Percentiles rank a stretch among this genome's conserved stretches.
Evolutionary conservation across 2,113 vertebrate genomes (phyloP).

Genomic region (Mugil cephalus): DNA sequence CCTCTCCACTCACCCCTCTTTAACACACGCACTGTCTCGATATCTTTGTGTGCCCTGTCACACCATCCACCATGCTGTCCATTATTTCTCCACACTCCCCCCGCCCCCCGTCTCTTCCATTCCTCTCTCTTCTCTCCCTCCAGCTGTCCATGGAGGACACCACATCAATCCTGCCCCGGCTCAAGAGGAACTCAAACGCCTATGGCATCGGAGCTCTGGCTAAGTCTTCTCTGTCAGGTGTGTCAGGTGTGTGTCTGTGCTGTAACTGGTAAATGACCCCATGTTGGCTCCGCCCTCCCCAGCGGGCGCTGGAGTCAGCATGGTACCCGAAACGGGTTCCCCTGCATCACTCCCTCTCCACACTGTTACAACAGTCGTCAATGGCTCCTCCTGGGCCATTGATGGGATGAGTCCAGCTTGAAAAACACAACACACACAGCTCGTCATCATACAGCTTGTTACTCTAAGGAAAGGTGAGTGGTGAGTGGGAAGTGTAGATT

Average conservation of each 20-base stretch:
- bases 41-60: conserved; percentile 71
- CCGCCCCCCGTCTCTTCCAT: conserved; percentile 67
- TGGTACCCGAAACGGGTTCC: conserved; percentile 85
- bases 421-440: conserved; percentile 56
- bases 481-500: conserved; percentile 75
- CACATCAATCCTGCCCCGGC: conserved; percentile 96
- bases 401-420: conserved; percentile 68
- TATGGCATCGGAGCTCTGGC: conserved; percentile 98
- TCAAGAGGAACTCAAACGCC: conserved; percentile 97
- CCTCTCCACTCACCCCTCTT: conserved; percentile 76
- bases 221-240: conserved; percentile 99
- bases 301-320: conserved; percentile 79
- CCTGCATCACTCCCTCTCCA: conserved; percentile 77
- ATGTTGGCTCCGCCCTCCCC: conserved; percentile 83
- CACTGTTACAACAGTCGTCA: conserved; percentile 76
- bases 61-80: conserved; percentile 72
- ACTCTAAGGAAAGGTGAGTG: conserved; percentile 71
- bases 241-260: conserved; percentile 90
- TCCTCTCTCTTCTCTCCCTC: conserved; percentile 74
- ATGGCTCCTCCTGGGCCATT: conserved; percentile 82
- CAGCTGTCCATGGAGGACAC: conserved; percentile 99
- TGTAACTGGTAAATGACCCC: conserved; percentile 87
- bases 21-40: conserved; percentile 68
- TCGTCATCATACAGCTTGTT: conserved; percentile 72
- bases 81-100: conserved; percentile 59